Base-by-base conservation (phyloP, 1,140 invertebrate genomes). In the Halesus radiatus region DNA sequence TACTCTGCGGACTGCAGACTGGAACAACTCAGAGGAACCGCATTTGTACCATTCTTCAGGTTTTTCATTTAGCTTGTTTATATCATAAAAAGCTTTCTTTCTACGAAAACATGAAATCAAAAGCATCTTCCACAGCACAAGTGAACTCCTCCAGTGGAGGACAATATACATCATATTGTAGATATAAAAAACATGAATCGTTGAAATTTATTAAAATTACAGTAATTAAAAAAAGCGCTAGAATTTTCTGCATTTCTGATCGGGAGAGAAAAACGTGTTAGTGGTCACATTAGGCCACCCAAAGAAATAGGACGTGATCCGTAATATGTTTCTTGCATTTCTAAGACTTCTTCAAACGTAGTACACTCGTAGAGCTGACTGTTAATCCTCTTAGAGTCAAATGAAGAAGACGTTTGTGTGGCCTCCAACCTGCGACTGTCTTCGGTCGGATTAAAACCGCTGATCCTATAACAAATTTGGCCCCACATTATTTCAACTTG, bases 371-470 rank as follows among this genome's bases (percentile, higher is more conserved):
- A 83, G 72, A 73, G 64, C 81, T 54, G 52, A 83, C 73, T 83
- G 73, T 56, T 83, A 83, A 83, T 81, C 82, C 78, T 83, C 82
- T 83, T 83, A 81, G 50, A 77, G 82, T 62, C 79, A 79, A 83
- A 80, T 45, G 79, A 74, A 80, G 79, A 80, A 80, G 79, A 80
- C 81, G 56, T 77, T 83, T 79, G 77, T 81, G 76, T 83, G 82
- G 82, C 82, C 82, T 83, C 82, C 77, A 79, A 83, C 82, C 79
- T 80, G 68, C 29, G 78, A 76, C 75, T 72, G 66, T 50, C 76
- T 73, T 77, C 23, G 58, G 26, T 22, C 50, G 72, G 66, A 80
- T 82, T 82, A 82, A 15, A 37, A 10, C 53, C n/a, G 23, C 54
- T 76, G 54, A 76, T 58, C 54, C 54, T n/a, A 5, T 60, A 60